Base-by-base conservation (phyloP, 2,888 invertebrate genomes). In the Oscheius sp. region DNA sequence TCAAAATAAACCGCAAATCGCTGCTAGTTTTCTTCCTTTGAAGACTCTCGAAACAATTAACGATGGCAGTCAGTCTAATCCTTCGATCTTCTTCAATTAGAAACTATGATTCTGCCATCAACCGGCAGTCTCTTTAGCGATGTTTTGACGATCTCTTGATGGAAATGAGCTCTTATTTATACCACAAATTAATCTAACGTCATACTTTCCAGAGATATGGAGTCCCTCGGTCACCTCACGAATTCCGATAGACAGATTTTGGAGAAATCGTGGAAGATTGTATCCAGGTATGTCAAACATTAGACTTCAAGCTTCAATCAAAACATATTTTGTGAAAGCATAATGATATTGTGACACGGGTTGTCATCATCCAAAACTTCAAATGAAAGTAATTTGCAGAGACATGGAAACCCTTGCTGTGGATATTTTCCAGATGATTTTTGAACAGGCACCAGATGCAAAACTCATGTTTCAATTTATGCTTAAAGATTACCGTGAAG, bases 361-460 rank as follows among this genome's bases (percentile, higher is more conserved):
- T 32, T 32, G 33, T 32, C 0, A 30, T 51, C 20, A 8, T 45
- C 8, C 8, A 45, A 45, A 45, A 12, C n/a, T 8, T 8, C 1
- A 45, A 45, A 45, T 0, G n/a, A 45, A 0, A 45, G 6, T 14
- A 6, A 45, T 45, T 12, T 45, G n/a, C 71, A 76, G 78, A 65
- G 78, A 79, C 36, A 73, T 75, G 71, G 73, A 79, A 59, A 64
- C 73, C 45, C 62, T 79, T 17, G 76, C 78, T 8, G 73, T 72
- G 2, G 73, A 75, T 33, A 79, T 79, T 22, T 79, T 79, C 54
- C 76, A 79, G 54, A 79, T 79, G 78, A 79, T 79, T 24, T 79
- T 79, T 44, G 78, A 79, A 36, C 78, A 75, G 50, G 74, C 77
- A 8, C 78, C 78, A 0, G 78, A 79, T 36, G 78, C 78, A 3